Base-by-base conservation (phyloP, 2,113 vertebrate species). In the Tragelaphus strepsiceros region DNA sequence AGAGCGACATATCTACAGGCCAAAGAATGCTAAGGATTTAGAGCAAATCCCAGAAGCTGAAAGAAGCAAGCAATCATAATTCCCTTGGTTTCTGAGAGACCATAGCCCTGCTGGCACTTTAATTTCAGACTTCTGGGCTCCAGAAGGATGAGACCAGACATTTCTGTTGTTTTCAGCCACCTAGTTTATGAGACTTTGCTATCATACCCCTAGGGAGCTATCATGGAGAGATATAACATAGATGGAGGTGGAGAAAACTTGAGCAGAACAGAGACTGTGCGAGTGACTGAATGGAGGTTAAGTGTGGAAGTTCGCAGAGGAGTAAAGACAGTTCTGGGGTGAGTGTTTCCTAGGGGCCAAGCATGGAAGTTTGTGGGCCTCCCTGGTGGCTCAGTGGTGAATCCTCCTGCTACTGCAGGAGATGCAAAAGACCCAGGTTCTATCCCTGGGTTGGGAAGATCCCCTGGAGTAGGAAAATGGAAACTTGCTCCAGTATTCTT, bases 1-100 rank as follows among this genome's bases (percentile, higher is more conserved):
- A 4, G 7, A 8, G 26, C 35, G 51, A 21, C 21, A 0, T 1
- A 15, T 51, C 16, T 32, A 4, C 11, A 89, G 13, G 7, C 3
- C 7, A 58, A 43, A 11, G 32, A 74, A 62, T 28, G 30, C 28
- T 9, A 61, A 71, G 30, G 46, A 58, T 21, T 12, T 21, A 6
- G n/a, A 61, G 58, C 15, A 84, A 78, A 84, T 10, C 19, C 7
- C 0, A 7, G 39, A 77, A 32, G 0, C 26, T 51, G 30, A 2
- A 53, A 78, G 8, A 64, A 39, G 26, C 35, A 58, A 39, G 32
- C 35, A 74, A 32, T 4, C 19, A 43, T 61, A 85, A 32, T 71
- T 58, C 16, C 6, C 61, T 90, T 22, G 24, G 8, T 80, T 89
- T 80, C 11, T 59, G 26, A 92, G 51, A 43, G n/a, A 86, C 6